phyloP scores from a whole-genome alignment of 2,888 invertebrate species.

The Hypselothyrea guttata region DNA sequence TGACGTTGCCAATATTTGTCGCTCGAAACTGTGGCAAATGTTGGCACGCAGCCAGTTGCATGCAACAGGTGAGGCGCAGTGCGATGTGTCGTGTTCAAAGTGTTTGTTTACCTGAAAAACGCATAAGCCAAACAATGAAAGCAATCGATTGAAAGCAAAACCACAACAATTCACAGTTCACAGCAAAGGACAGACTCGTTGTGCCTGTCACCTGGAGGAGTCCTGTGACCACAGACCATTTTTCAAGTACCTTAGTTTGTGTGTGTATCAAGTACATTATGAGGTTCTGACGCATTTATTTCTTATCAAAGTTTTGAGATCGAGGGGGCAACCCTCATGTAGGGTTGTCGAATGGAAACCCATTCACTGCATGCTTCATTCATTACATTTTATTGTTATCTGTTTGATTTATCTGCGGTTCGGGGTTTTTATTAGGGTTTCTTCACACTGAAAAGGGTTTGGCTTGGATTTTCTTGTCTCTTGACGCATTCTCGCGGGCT shows the following conservation, averaged over 20 bases:
- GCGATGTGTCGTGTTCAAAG: constrained; percentile 7
- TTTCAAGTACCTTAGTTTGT: background rate
- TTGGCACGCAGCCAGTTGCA: background rate
- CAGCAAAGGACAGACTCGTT: constrained; percentile 11
- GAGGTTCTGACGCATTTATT: background rate
- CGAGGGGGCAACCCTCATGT: too few relatives aligned
- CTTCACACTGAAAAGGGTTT: background rate
- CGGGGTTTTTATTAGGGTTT: too few relatives aligned
- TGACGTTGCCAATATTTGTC: too few relatives aligned
- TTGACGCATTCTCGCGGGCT: constrained; percentile 1
- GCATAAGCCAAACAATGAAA: constrained; percentile 1
- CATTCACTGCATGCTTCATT: constrained; percentile 9
- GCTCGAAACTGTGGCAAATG: too few relatives aligned
- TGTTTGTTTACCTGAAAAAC: constrained; percentile 31
- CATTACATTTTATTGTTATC: background rate
- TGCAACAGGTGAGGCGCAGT: constrained; percentile 32
- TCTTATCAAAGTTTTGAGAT: background rate
- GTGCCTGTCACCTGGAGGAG: constrained; percentile 23
- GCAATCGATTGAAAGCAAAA: constrained; percentile 35
- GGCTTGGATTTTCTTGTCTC: constrained; percentile 10
- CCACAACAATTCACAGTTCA: constrained; percentile 31
- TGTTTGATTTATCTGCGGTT: too few relatives aligned
- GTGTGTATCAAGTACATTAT: background rate
- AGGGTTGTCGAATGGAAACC: background rate
- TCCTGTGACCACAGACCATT: background rate